Evolutionary conservation across 2,888 invertebrate genomes (phyloP), one percentile per base, ranked within the genome.

Genomic region (Himalopsyche japonica): DNA sequence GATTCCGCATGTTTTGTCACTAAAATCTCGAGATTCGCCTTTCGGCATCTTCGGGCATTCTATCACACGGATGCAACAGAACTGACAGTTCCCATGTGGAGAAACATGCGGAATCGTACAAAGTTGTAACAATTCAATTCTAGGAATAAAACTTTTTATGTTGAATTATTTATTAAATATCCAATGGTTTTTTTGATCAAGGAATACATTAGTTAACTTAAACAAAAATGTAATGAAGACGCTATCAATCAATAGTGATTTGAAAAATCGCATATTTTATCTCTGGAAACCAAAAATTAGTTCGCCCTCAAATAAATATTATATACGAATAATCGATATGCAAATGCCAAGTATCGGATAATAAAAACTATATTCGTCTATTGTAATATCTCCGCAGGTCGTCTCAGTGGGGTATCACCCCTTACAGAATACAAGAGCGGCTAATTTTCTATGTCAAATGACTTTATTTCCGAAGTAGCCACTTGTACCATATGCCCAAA

Each of bases 321-420:
- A 83, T 83, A 81, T 83, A n/a, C n/a, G n/a, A 49, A 85, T 81
- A 76, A 82, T 85, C 85, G 82, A 85, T 85, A 85, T 83, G 85
- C 85, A 85, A 85, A 85, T 83, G 70, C 3, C n/a, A 34, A 77
- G 32, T n/a, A 47, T 64, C 24, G 48, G 70, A 30, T 47, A 81
- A 32, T 64, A 34, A 27, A 76, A 30, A 18, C 30, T 34, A 57
- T 82, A 64, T 27, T 37, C 57, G 37, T 27, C 76, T 30, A 37
- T 84, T 34, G 43, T 37, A 32, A 32, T 27, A n/a, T 47, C 79
- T 15, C 82, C 79, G 70, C 83, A 76, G 82, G 57, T 81, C 34
- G 76, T 43, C 49, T 47, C 49, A 57, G 76, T 76, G 79, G 57
- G 80, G 24, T 12, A n/a, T 34, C 64, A 79, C 82, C 82, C 82